Evolutionary conservation across 2,888 invertebrate genomes (phyloP).

Genomic region (Ferdinandea cuprea): DNA sequence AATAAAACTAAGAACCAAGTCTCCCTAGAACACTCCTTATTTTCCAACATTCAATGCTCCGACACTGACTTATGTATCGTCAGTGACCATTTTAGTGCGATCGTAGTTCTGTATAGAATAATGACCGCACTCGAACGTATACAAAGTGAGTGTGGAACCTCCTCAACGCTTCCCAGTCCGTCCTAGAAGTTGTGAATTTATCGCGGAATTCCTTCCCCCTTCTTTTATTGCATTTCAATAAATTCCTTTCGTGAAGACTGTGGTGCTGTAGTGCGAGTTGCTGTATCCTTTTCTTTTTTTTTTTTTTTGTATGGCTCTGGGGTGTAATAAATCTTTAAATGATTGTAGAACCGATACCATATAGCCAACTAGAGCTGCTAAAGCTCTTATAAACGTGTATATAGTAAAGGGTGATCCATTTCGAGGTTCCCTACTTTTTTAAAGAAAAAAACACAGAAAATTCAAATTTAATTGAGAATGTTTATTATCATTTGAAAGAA

Average conservation of each 20-base stretch:
- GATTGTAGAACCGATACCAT: conserved; percentile 53
- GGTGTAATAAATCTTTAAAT: conserved; percentile 65
- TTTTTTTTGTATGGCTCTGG: too few relatives aligned
- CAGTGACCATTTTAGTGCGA: conserved; percentile 39
- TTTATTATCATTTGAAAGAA: too few relatives aligned
- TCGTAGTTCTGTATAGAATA: conserved; percentile 34
- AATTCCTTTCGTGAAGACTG: conserved; percentile 54
- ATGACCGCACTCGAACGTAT: conserved; percentile 20
- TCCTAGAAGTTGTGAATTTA: conserved; percentile 54
- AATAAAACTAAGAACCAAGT: conserved; percentile 57
- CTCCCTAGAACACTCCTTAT: conserved; percentile 60
- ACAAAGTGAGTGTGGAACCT: conserved; percentile 54
- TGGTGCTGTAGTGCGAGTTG: background rate
- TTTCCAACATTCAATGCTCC: conserved; percentile 25
- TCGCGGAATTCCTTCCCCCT: conserved; percentile 40
- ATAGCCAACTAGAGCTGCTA: conserved; percentile 3
- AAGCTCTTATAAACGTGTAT: background rate
- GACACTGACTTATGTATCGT: conserved; percentile 34
- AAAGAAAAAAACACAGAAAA: too few relatives aligned
- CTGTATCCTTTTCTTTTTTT: background rate
- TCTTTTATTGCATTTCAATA: conserved; percentile 65
- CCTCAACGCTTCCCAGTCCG: conserved; percentile 47
- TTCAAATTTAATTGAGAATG: too few relatives aligned
- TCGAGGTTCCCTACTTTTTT: too few relatives aligned
- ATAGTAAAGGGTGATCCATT: too few relatives aligned